Evolutionary conservation across 2,113 vertebrate genomes (phyloP).

Genomic region (Lagopus leucura): DNA sequence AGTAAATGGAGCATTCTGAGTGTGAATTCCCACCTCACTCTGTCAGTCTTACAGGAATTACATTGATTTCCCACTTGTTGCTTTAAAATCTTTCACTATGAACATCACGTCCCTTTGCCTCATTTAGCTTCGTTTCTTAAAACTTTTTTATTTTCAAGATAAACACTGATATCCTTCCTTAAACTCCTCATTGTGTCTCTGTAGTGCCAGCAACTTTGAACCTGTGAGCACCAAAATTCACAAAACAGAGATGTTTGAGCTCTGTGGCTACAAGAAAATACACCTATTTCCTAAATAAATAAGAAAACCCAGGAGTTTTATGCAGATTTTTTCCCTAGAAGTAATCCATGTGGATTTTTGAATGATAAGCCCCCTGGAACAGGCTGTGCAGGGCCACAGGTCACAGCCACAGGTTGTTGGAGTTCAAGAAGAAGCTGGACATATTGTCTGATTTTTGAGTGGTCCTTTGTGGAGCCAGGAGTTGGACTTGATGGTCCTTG

Average conservation of each 20-base stretch:
- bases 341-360: not conserved
- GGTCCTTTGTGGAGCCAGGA: too few relatives aligned
- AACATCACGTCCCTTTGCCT: not conserved
- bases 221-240: not conserved
- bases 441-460: too few relatives aligned
- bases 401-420: too few relatives aligned
- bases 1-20: not conserved
- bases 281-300: not conserved
- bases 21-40: not conserved
- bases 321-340: not conserved
- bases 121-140: not conserved
- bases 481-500: too few relatives aligned
- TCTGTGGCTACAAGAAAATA: not conserved
- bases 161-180: not conserved
- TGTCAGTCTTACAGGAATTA: not conserved
- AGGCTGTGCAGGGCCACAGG: too few relatives aligned
- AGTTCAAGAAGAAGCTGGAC: too few relatives aligned
- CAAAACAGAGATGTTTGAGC: not conserved
- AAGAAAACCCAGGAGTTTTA: not conserved
- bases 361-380: not conserved
- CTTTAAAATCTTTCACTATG: not conserved
- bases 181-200: not conserved
- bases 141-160: not conserved
- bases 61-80: not conserved
- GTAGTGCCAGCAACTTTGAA: not conserved